phyloP scores from a whole-genome alignment of 2,113 vertebrate species.

The Ardeotis arabs region DNA sequence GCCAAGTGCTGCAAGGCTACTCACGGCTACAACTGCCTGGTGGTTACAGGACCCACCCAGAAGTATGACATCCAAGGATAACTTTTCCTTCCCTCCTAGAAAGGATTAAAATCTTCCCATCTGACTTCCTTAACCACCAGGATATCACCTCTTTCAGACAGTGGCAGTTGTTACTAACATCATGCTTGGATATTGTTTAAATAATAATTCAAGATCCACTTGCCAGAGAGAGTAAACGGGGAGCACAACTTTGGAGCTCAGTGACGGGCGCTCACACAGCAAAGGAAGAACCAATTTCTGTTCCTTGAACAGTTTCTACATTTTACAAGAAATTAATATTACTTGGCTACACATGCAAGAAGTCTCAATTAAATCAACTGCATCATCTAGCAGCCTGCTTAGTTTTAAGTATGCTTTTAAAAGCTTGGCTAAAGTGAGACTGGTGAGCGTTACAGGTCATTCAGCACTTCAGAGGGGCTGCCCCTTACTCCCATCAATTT shows the following conservation, averaged over 20 bases:
- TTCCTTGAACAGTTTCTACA: background rate
- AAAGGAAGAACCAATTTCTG: background rate
- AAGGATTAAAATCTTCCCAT: background rate
- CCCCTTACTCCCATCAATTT: background rate
- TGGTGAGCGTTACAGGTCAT: background rate
- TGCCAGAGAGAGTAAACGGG: background rate
- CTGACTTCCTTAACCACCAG: background rate
- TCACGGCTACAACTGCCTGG: background rate
- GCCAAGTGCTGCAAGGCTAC: background rate
- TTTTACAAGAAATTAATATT: background rate
- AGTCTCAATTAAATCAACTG: background rate
- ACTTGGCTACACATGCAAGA: background rate
- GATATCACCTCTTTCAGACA: background rate
- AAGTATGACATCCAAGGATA: background rate
- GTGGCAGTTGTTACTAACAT: background rate
- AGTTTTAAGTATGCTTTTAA: background rate
- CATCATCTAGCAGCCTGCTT: background rate
- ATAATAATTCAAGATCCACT: background rate
- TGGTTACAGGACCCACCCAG: background rate
- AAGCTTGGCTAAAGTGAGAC: background rate
- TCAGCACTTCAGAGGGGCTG: background rate
- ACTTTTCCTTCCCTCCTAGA: background rate
- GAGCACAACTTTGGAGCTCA: background rate
- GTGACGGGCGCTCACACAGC: background rate
- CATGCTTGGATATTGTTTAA: background rate